phyloP scores from a whole-genome alignment of 2,888 invertebrate species.

The Amblyjoppa fuscipennis region DNA sequence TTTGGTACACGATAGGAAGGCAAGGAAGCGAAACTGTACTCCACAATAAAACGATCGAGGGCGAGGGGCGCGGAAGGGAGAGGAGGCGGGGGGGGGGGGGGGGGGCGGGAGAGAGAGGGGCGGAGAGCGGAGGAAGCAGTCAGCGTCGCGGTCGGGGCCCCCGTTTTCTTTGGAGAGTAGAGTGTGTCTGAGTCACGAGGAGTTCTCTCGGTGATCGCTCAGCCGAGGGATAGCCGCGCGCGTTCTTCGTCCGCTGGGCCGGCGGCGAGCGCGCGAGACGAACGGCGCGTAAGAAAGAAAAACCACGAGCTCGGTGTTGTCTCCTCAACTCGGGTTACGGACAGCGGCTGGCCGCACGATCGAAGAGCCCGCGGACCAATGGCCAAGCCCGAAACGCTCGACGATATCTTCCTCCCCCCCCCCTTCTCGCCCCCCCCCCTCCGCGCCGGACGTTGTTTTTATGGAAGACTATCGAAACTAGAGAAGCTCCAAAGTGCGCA shows the following conservation, averaged over 20 bases:
- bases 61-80: neutral
- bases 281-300: neutral
- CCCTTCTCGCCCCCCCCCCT: too few species aligned
- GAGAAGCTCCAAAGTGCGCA: conserved; percentile 15
- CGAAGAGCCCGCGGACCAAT: neutral
- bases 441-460: too few species aligned
- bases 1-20: conserved; percentile 46
- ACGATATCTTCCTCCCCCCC: too few species aligned
- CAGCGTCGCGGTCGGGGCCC: conserved; percentile 55
- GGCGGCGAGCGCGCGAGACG: conserved; percentile 7
- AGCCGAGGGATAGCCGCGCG: conserved; percentile 8
- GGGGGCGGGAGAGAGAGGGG: conserved; percentile 9
- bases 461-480: conserved; percentile 2
- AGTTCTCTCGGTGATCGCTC: conserved; percentile 29
- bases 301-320: conserved; percentile 17
- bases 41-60: conserved; percentile 13
- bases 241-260: neutral
- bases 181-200: conserved; percentile 61
- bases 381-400: too few species aligned
- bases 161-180: conserved; percentile 49
- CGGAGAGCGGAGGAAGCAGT: conserved; percentile 28
- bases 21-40: conserved; percentile 59
- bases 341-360: neutral
- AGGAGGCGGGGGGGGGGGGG: conserved; percentile 2
- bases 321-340: conserved; percentile 44